Evolutionary conservation across 2,888 invertebrate genomes (phyloP), one percentile per base, ranked within the genome.

Genomic region (Ochropleura leucogaster): DNA sequence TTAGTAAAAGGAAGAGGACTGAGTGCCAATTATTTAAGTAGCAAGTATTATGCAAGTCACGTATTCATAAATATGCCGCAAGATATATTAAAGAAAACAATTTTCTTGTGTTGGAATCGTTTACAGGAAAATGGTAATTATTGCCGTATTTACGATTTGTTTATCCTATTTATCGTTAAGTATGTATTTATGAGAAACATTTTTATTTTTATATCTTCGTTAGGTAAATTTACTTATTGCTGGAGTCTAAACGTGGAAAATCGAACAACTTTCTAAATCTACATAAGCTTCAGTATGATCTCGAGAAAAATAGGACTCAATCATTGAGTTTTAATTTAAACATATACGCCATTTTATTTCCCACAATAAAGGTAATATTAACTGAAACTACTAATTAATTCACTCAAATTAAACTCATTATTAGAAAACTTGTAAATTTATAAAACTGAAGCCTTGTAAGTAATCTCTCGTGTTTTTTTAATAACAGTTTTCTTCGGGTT

Each of bases 401-500:
- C 4, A 66, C 68, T 53, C 18, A 66, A 79, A 69, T 73, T 44
- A 57, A 66, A 64, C n/a, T 69, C 40, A 59, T 79, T 69, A 83
- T 70, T 76, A 44, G 10, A 62, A 77, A 87, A 71, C 75, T 76
- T 84, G 84, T 85, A 87, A 88, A 90, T 90, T 89, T 89, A 81
- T 81, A 90, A 91, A 91, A 91, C 88, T 90, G 92, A 92, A 93
- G 89, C 89, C 90, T 92, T 88, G 90, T 92, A 92, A 91, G 91
- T 94, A 93, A 95, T 93, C 92, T 94, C 91, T 93, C 90, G 90
- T 92, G 90, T 94, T 95, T 87, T 30, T 80, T 95, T 95, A 95
- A 95, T 95, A 95, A 95, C 94, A 93, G 93, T 93, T 93, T 94
- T 94, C 94, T 93, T 94, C 93, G 88, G 89, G 89, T 89, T 84